A percentile compares a stretch with the other conserved stretches of the same genome.
Conservation (phyloP, 2,888 invertebrate genomes). For the Latheticus oryzae region DNA sequence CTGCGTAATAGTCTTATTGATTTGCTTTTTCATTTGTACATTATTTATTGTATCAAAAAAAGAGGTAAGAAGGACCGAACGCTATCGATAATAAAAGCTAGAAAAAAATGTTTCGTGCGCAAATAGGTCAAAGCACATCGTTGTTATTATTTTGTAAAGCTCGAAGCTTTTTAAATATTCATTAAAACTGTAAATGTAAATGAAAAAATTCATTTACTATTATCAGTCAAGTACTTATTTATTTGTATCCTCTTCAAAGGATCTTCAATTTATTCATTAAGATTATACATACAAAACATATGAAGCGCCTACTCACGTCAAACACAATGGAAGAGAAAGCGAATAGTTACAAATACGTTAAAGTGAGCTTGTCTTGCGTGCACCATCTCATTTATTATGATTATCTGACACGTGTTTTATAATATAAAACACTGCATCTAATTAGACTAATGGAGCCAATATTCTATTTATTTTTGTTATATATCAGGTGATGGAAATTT, state of each 20-base stretch:
- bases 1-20: slow-evolving; percentile 18
- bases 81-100: no score
- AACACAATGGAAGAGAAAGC: slow-evolving; percentile 52
- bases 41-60: slow-evolving; percentile 9
- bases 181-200: no score
- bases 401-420: slow-evolving; percentile 48
- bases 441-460: slow-evolving; percentile 35
- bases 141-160: no score
- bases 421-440: slow-evolving; percentile 39
- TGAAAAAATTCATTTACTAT: no score
- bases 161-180: no score
- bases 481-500: slow-evolving; percentile 26
- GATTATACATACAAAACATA: slow-evolving; percentile 19
- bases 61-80: slow-evolving; percentile 7
- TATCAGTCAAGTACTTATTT: slow-evolving; percentile 1
- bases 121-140: no score
- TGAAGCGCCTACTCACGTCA: slow-evolving; percentile 34
- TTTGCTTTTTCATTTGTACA: slow-evolving; percentile 11
- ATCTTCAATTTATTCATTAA: slow-evolving; percentile 29
- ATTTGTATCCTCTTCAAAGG: not conserved
- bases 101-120: no score
- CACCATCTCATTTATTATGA: slow-evolving; percentile 45
- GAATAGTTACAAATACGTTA: slow-evolving; percentile 46
- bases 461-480: slow-evolving; percentile 19
- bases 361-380: slow-evolving; percentile 46